These are phyloP conservation scores for Macroglossus sobrinus DNA, from an alignment of 2,113 vertebrate species.

Conservation along the genomic window DNA sequence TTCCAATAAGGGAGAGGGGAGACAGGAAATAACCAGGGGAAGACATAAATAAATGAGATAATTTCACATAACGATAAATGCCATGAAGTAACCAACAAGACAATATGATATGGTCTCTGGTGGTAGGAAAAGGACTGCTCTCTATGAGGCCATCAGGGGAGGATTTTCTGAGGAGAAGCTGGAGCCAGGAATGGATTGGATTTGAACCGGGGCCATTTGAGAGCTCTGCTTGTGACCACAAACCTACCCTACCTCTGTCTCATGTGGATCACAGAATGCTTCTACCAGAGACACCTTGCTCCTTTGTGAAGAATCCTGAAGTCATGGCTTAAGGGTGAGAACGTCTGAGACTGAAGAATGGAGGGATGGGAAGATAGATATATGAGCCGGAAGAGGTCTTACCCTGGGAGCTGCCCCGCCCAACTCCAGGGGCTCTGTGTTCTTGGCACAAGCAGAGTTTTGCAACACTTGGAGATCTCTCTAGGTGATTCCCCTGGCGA, in stretches of 20 bases:
- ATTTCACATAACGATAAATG: not conserved
- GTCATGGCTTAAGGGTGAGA: too few relatives aligned
- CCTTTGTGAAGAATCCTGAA: not conserved
- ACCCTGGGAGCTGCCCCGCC: not conserved
- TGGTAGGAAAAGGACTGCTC: not conserved
- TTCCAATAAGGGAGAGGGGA: constrained; percentile 1
- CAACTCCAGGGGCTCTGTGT: not conserved
- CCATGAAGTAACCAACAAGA: not conserved
- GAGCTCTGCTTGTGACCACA: not conserved
- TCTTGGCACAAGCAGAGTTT: not conserved
- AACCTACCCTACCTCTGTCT: not conserved
- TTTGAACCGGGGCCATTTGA: not conserved
- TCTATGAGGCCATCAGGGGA: not conserved
- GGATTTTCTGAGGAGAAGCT: not conserved
- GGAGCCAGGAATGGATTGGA: not conserved
- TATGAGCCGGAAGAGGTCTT: accelerated
- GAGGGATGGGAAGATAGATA: not conserved
- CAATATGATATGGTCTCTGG: not conserved
- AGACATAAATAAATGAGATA: not conserved
- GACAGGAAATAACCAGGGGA: not conserved
- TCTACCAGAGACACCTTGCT: not conserved
- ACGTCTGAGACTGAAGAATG: not conserved
- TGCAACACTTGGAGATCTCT: not conserved
- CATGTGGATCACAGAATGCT: not conserved
- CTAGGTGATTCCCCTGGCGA: not conserved